Evolutionary conservation across 2,888 invertebrate species (phyloP).

Genomic region (Julus scandinavius): DNA sequence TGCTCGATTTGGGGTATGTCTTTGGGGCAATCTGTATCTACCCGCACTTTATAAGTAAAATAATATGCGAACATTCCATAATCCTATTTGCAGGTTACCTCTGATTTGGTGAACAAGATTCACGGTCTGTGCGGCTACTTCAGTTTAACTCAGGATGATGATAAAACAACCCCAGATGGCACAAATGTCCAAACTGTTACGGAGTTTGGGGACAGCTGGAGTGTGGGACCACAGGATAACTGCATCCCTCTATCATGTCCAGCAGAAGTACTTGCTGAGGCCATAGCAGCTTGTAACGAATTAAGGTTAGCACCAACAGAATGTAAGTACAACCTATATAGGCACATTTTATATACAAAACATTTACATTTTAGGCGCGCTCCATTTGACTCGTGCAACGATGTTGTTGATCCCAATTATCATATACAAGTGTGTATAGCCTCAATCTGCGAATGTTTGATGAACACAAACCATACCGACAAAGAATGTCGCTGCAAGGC

Average conservation of each 20-base stretch:
- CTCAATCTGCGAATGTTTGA: constrained; percentile 78
- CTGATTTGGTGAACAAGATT: constrained; percentile 73
- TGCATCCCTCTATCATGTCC: constrained; percentile 73
- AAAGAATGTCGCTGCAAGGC: constrained; percentile 76
- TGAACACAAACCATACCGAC: constrained; percentile 64
- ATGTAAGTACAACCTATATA: background rate
- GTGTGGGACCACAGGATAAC: constrained; percentile 61
- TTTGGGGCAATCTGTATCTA: background rate
- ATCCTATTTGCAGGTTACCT: constrained; percentile 68
- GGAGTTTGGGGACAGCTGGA: constrained; percentile 83
- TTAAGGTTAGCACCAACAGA: constrained; percentile 70
- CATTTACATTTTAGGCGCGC: constrained; percentile 69
- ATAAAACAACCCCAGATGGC: constrained; percentile 78
- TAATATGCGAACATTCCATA: background rate
- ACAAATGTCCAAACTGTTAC: constrained; percentile 72
- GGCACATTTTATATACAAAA: background rate
- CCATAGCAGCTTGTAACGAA: constrained; percentile 76
- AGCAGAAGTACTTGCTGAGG: constrained; percentile 72
- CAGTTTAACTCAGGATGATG: constrained; percentile 75
- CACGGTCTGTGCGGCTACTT: constrained; percentile 85
- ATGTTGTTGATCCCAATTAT: constrained; percentile 74
- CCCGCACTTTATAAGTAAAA: background rate
- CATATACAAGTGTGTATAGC: constrained; percentile 80
- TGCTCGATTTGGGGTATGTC: constrained; percentile 76
- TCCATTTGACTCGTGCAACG: constrained; percentile 73